A percentile compares a stretch with the other conserved stretches of the same genome.
Evolutionary conservation across 2,797 vertebrate genomes (phyloP).

Genomic region (Molossus molossus): DNA sequence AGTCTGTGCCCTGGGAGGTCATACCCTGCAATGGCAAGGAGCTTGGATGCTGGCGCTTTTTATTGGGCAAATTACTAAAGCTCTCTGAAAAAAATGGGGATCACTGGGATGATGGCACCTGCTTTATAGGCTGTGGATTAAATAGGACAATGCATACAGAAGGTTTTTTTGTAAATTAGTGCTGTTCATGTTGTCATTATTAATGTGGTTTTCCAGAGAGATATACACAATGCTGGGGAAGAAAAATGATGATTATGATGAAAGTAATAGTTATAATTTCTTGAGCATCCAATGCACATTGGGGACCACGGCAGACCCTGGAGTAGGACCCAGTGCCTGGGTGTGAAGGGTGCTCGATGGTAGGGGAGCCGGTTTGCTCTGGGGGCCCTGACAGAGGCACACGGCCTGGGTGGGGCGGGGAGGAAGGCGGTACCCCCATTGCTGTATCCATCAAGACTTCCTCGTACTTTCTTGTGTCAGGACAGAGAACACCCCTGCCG

Average conservation of each 20-base stretch:
- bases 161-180: not conserved
- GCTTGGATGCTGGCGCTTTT: not conserved
- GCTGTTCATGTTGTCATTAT: not conserved
- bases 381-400: not conserved
- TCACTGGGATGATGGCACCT: not conserved
- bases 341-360: rapidly evolving
- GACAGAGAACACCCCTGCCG: not conserved
- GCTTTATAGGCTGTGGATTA: not conserved
- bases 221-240: not conserved
- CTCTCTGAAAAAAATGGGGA: not conserved
- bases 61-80: not conserved
- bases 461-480: not conserved
- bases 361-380: not conserved
- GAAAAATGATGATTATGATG: no score
- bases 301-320: not conserved
- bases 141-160: not conserved
- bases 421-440: not conserved
- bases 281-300: not conserved
- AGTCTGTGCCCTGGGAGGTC: not conserved
- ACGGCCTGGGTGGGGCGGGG: no score
- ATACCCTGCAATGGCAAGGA: not conserved
- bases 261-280: not conserved
- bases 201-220: not conserved
- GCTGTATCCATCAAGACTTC: not conserved
- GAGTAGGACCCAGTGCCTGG: not conserved